phyloP scores from a whole-genome alignment of 2,797 vertebrate species.

The Pelobates cultripes region DNA sequence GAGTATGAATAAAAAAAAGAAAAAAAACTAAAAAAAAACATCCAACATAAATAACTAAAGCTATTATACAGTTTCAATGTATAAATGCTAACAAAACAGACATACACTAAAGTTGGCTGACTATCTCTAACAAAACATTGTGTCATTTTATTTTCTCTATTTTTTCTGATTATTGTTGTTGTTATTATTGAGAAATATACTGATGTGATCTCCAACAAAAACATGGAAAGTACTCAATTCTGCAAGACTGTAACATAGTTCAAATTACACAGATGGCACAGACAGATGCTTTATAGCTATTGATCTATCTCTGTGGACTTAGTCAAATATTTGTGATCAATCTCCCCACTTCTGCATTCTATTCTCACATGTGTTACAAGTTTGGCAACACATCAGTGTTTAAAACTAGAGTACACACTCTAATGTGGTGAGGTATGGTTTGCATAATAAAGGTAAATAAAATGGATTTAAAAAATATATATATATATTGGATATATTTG shows the following conservation, averaged over 20 bases:
- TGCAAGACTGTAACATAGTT: conserved; percentile 48
- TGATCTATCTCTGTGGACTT: conserved; percentile 43
- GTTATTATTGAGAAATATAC: conserved; percentile 42
- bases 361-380: conserved; percentile 15
- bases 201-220: conserved; percentile 46
- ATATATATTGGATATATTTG: too few species aligned
- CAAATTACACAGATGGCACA: conserved; percentile 51
- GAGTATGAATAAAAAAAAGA: too few species aligned
- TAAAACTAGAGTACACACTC: conserved; percentile 17
- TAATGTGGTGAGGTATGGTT: background rate
- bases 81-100: too few species aligned
- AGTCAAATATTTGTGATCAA: conserved; percentile 55
- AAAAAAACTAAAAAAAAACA: too few species aligned
- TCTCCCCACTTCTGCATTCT: conserved; percentile 25
- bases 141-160: too few species aligned
- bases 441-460: too few species aligned
- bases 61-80: too few species aligned
- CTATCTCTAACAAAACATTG: too few species aligned
- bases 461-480: too few species aligned
- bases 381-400: conserved; percentile 40
- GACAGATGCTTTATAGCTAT: conserved; percentile 48
- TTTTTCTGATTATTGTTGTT: background rate
- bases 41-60: too few species aligned
- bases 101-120: too few species aligned
- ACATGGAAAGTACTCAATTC: conserved; percentile 38